These are phyloP conservation scores for Glomeris marginata DNA, from an alignment of 2,888 invertebrate genomes.

Conservation along the genomic window DNA sequence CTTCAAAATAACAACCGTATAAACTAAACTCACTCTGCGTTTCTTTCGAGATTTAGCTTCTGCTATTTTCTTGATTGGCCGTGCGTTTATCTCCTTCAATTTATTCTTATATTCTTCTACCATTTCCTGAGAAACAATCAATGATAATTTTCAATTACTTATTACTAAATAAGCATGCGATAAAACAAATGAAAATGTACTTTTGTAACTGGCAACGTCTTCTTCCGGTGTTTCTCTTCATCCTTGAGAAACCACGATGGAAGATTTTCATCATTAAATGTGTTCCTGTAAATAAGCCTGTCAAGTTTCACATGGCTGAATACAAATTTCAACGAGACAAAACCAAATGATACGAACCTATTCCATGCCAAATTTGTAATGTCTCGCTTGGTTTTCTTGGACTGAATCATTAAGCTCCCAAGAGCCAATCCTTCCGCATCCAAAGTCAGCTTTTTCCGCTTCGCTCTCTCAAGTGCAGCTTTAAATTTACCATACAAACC, in stretches of 20 bases:
- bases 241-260: conserved; percentile 95
- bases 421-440: conserved; percentile 79
- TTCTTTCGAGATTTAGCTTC: conserved; percentile 98
- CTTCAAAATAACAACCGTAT: background rate
- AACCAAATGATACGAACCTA: conserved; percentile 32
- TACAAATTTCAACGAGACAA: background rate
- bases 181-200: conserved; percentile 29
- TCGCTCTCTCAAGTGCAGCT: conserved; percentile 22
- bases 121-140: conserved; percentile 42
- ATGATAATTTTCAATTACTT: background rate
- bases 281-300: conserved; percentile 37
- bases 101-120: conserved; percentile 68
- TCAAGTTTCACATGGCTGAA: background rate
- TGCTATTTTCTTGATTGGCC: conserved; percentile 94
- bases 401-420: conserved; percentile 77
- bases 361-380: conserved; percentile 84
- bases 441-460: conserved; percentile 48
- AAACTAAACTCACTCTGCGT: conserved; percentile 46
- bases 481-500: background rate
- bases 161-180: background rate
- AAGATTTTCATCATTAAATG: conserved; percentile 76
- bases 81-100: conserved; percentile 63
- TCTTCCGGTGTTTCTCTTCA: conserved; percentile 76
- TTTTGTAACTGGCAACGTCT: conserved; percentile 68
- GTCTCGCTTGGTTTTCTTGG: conserved; percentile 79